These are phyloP conservation scores for Pluvialis apricaria DNA, from an alignment of 2,113 vertebrate genomes.

Conservation along the genomic window DNA sequence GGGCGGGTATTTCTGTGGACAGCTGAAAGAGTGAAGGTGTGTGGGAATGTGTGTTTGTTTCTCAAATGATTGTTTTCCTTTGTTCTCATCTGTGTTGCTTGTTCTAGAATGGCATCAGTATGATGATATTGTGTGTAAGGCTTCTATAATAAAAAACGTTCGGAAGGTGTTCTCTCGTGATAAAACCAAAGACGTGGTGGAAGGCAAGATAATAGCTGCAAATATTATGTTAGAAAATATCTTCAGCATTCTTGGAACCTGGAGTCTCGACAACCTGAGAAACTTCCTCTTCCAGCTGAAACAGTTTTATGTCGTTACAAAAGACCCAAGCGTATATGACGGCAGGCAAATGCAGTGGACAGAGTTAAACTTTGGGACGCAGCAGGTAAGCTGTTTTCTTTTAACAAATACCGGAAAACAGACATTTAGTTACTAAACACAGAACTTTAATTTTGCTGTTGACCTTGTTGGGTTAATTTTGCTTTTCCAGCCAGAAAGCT, in stretches of 20 bases:
- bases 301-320: constrained; percentile 75
- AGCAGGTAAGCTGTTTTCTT: constrained; percentile 68
- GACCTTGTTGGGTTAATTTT: not conserved
- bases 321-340: constrained; percentile 61
- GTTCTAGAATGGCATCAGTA: constrained; percentile 92
- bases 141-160: fast-evolving
- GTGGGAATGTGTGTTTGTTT: not conserved
- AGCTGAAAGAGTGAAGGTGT: not conserved
- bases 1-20: not conserved
- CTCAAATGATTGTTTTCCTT: not conserved
- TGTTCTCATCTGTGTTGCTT: not conserved
- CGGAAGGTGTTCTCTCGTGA: fast-evolving
- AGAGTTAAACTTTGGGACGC: constrained; percentile 31
- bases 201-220: constrained; percentile 79
- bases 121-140: constrained; percentile 85
- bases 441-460: not conserved
- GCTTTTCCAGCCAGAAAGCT: not conserved
- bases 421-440: not conserved
- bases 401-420: not conserved
- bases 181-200: constrained; percentile 21
- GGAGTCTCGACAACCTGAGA: constrained; percentile 73
- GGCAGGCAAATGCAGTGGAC: not conserved
- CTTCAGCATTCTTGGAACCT: constrained; percentile 80
- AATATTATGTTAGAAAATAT: constrained; percentile 79
- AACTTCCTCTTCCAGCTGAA: constrained; percentile 75